Conservation (phyloP, 2,888 invertebrate species). For the Bellardia pandia region DNA sequence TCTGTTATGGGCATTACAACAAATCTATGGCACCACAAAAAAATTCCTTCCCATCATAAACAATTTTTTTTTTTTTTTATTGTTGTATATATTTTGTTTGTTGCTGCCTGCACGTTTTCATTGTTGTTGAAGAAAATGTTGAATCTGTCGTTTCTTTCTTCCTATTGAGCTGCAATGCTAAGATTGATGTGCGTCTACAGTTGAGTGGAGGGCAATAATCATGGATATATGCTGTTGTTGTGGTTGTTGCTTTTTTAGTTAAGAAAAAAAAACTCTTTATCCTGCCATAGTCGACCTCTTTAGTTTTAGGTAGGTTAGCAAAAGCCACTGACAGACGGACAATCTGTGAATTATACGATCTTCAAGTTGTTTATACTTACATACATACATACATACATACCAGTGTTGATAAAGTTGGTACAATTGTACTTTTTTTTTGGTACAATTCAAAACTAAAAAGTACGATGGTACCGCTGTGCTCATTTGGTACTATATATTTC, state of each 20-base stretch:
- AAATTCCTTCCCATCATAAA: constrained; percentile 71
- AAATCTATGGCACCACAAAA: constrained; percentile 64
- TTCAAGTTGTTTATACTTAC: neutral
- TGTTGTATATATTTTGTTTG: constrained; percentile 4
- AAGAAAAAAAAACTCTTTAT: neutral
- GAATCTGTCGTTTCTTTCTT: constrained; percentile 63
- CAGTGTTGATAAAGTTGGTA: too few relatives aligned
- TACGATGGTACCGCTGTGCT: too few relatives aligned
- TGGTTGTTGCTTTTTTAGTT: neutral
- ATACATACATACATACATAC: too few relatives aligned
- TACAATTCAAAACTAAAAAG: too few relatives aligned
- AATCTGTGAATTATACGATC: constrained; percentile 22
- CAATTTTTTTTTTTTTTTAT: constrained; percentile 42
- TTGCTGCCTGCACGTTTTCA: constrained; percentile 60
- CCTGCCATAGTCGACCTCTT: constrained; percentile 11
- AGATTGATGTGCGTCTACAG: constrained; percentile 73
- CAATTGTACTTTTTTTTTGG: too few relatives aligned
- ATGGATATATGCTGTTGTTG: constrained; percentile 40
- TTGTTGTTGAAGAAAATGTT: constrained; percentile 63
- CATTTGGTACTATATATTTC: too few relatives aligned
- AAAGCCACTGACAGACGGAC: neutral
- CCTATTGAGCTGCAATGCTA: constrained; percentile 69
- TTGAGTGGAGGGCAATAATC: constrained; percentile 71
- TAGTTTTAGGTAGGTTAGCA: constrained; percentile 14
- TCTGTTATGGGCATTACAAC: constrained; percentile 70